A percentile compares a stretch with the other conserved stretches of the same genome.
These are phyloP conservation scores for Rhopalosiphum maidis DNA, from an alignment of 1,140 invertebrate genomes.

Conservation along the genomic window DNA sequence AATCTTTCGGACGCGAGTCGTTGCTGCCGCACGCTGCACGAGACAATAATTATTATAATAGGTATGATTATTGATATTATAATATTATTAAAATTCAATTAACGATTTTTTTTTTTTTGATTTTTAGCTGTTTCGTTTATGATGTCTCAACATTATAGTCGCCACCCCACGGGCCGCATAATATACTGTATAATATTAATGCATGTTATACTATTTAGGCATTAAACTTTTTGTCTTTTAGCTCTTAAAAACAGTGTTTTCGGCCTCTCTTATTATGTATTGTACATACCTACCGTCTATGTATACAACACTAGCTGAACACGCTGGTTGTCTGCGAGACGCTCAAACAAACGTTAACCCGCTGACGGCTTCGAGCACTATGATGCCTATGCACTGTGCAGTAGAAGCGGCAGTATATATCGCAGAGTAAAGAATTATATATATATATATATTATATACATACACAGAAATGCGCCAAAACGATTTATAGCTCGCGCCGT, in stretches of 20 bases:
- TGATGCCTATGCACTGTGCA: not conserved
- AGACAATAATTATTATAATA: not conserved
- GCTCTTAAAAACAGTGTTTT: no score
- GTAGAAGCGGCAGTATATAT: not conserved
- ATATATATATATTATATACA: not conserved
- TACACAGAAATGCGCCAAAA: not conserved
- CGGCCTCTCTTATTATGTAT: no score
- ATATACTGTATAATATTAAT: no score
- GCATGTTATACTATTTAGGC: no score
- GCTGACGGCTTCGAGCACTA: not conserved
- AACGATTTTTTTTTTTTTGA: not conserved
- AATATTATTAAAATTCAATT: not conserved
- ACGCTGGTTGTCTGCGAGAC: not conserved
- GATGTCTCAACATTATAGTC: not conserved
- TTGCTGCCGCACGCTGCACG: not conserved
- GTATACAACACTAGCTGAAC: no score
- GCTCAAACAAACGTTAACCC: not conserved
- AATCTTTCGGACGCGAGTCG: not conserved
- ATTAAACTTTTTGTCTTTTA: no score
- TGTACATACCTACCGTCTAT: no score
- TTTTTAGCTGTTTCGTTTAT: not conserved
- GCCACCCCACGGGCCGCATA: no score
- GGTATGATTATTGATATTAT: no score
- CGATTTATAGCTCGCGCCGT: constrained; percentile 5
- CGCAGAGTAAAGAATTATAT: not conserved